Conservation (phyloP, 2,113 vertebrate species). For the Passer domesticus region DNA sequence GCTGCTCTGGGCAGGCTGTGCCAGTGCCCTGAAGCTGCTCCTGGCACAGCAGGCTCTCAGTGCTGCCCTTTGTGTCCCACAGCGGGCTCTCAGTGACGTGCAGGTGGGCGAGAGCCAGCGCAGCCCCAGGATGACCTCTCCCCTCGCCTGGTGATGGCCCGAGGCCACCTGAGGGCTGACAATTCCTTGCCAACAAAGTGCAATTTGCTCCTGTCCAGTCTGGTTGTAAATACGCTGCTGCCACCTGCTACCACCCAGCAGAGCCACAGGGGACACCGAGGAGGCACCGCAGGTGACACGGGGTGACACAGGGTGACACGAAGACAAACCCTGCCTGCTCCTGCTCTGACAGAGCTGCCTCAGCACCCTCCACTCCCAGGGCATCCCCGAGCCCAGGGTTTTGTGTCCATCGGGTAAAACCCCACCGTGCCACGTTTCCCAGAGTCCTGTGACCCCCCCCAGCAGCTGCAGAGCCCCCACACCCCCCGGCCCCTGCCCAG, state of each 20-base stretch:
- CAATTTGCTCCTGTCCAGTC: slow-evolving; percentile 10
- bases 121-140: slow-evolving; percentile 87
- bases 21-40: background rate
- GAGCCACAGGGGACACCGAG: background rate
- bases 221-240: slow-evolving; percentile 15
- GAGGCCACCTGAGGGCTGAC: background rate
- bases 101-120: slow-evolving; percentile 84
- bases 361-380: background rate
- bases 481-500: rapidly evolving
- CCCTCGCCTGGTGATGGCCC: slow-evolving; percentile 87
- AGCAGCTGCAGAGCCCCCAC: background rate
- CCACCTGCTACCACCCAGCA: background rate
- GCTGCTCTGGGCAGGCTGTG: background rate
- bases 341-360: background rate
- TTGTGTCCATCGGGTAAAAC: background rate
- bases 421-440: rapidly evolving
- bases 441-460: rapidly evolving
- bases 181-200: slow-evolving; percentile 45
- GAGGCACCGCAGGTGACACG: background rate
- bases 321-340: background rate
- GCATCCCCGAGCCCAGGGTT: background rate
- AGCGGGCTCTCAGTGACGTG: slow-evolving; percentile 90
- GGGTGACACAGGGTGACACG: background rate
- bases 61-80: background rate
- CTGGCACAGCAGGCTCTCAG: background rate